phyloP scores from a whole-genome alignment of 2,888 invertebrate genomes.

The Ophion costatus region DNA sequence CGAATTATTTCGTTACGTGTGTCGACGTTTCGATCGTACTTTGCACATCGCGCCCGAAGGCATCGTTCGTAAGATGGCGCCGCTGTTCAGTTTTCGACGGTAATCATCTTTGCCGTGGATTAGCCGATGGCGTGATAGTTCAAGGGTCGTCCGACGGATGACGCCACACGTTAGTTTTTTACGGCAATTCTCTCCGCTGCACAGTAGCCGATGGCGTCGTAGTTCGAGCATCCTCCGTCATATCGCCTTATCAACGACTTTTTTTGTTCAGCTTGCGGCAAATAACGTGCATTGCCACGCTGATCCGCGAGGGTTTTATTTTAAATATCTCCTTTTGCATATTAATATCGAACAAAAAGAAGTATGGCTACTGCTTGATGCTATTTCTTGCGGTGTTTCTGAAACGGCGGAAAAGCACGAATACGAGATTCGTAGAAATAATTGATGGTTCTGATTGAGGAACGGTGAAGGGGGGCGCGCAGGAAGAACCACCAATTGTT shows the following conservation, averaged over 20 bases:
- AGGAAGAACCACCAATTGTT: not conserved
- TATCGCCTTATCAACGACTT: not conserved
- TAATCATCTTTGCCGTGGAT: not conserved
- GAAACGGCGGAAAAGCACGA: not conserved
- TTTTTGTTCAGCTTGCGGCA: not conserved
- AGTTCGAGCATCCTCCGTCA: not conserved
- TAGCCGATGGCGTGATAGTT: not conserved
- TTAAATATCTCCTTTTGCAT: not conserved
- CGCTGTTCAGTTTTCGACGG: no score
- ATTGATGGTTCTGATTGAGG: not conserved
- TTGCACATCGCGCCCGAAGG: not conserved
- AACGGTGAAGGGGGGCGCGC: not conserved
- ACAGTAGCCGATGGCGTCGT: not conserved
- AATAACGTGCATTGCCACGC: not conserved
- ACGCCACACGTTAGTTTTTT: not conserved
- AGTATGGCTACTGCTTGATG: not conserved
- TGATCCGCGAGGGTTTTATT: not conserved
- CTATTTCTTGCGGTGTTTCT: not conserved
- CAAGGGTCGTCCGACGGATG: not conserved
- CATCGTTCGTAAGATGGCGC: not conserved
- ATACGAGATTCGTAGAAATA: not conserved
- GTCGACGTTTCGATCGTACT: not conserved
- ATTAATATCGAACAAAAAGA: not conserved
- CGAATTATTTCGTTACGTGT: not conserved
- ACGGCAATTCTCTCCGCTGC: not conserved